Base-by-base conservation (phyloP, 2,113 vertebrate species). In the Halcyon malimbica region DNA sequence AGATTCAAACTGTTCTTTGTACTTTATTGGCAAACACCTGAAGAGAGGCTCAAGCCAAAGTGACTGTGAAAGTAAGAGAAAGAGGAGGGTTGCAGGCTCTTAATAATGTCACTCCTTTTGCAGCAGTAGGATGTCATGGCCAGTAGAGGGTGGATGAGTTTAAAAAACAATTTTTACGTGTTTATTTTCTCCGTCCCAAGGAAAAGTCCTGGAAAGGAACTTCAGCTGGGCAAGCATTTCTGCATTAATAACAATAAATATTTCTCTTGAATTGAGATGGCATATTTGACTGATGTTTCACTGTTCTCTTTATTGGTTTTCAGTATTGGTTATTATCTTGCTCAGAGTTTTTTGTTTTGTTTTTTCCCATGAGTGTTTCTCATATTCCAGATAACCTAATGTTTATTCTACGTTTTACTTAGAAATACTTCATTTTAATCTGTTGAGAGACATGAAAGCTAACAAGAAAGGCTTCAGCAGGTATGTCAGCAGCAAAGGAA, bases 221-320 rank as follows among this genome's bases (percentile, higher is more conserved):
- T 79, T 48, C 5, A 81, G 20, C 31, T 51, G n/a, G 62, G 88
- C 29, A 81, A 70, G 16, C 31, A 46, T 74, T 86, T 95, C 63
- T 83, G 71, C 48, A 63, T 77, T 92, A 70, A 29, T 42, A 84
- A 79, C 35, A 96, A 90, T 96, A 96, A 97, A 95, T 42, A 69
- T 37, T 93, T 91, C 70, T 83, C 28, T 73, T 71, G 8, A 85
- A 48, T 37, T 51, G 35, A 91, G 16, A 18, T 71, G 41, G 14
- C 7, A 3, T 67, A n/a, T 28, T 63, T 78, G 85, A 42, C 31
- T 92, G 23, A 16, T 70, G 10, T 46, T 50, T 83, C n/a, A 21
- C 37, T 79, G 26, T 46, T 95, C n/a, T 84, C 4, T 75, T 42
- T 56, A 29, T 35, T 89, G 4, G 1, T 64, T 85, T 90, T 90